These are phyloP conservation scores for Calameuta pallipes DNA, from an alignment of 2,888 invertebrate genomes.

Conservation along the genomic window DNA sequence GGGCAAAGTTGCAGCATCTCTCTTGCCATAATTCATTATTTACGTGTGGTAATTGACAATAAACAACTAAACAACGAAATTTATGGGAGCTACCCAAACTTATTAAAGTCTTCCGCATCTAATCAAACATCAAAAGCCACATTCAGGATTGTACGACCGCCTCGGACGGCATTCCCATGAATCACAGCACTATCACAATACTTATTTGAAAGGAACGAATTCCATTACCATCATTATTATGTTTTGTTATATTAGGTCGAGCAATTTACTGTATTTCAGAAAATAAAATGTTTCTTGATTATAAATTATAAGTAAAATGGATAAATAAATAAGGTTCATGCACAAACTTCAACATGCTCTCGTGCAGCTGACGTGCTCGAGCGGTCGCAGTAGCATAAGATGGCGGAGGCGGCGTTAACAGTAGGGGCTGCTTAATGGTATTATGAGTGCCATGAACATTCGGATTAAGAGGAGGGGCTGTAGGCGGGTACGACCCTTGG, in stretches of 20 bases:
- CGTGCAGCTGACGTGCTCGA: constrained; percentile 67
- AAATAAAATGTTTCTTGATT: neutral
- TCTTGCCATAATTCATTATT: constrained; percentile 29
- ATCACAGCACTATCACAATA: neutral
- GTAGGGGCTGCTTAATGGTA: constrained; percentile 68
- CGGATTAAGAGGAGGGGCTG: constrained; percentile 70
- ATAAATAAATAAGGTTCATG: constrained; percentile 60
- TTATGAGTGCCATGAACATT: constrained; percentile 71
- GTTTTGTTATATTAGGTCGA: neutral
- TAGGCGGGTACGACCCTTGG: constrained; percentile 79
- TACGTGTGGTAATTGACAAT: neutral
- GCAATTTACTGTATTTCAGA: neutral
- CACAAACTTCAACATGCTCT: constrained; percentile 69
- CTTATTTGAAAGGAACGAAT: neutral
- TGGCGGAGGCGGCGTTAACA: constrained; percentile 71
- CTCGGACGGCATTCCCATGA: neutral
- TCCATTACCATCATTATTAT: neutral
- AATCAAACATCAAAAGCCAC: constrained; percentile 20
- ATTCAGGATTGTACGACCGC: constrained; percentile 11
- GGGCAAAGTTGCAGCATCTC: constrained; percentile 58
- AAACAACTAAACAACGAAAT: neutral
- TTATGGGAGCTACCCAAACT: neutral
- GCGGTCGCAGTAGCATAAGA: constrained; percentile 72
- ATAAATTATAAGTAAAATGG: constrained; percentile 25
- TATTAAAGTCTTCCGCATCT: neutral